Evolutionary conservation across 2,113 vertebrate genomes (phyloP), one percentile per base, ranked within the genome.

Genomic region (Syrrhaptes paradoxus): DNA sequence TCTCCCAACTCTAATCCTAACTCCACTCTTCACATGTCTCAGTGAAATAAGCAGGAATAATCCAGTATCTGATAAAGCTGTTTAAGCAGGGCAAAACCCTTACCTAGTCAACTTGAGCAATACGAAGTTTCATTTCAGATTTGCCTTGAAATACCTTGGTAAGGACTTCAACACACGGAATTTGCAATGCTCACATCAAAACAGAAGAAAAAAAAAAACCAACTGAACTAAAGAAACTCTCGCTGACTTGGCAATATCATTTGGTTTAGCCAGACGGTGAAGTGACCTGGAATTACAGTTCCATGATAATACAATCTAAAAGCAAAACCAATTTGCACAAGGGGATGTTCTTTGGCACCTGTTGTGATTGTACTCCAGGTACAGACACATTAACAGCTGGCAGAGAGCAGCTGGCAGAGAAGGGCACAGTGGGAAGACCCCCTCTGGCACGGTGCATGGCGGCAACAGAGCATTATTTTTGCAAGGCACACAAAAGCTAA

Each of bases 401-500:
- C 68, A 81, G 55, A 72, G 24, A 67, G 58, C 75, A 83, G 79
- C 79, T 90, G 87, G 36, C 54, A 61, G 54, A 49, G 68, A 19
- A 38, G 38, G 72, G 8, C 36, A 36, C 29, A 38, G 41, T 6
- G n/a, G 46, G 80, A 61, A 80, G 71, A 67, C 12, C 36, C 46
- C 52, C 75, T 68, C 78, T 2, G 4, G 65, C 80, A 78, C 2
- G 0, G 31, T 6, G 0, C 4, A 0, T 16, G 31, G 31, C 1
- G 0, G 66, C 2, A 3, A 38, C 73, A 55, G 71, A 85, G 34
- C 54, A 11, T 38, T 34, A 15, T 38, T 93, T 71, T 21, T 38
- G 34, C 52, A 63, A 48, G 34, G 58, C 31, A 45, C 0, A 0
- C 1, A 1, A 58, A 57, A 88, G 26, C 19, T 52, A 49, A 17